Evolutionary conservation across 2,888 invertebrate genomes (phyloP).

Genomic region (Oscheius sp.): DNA sequence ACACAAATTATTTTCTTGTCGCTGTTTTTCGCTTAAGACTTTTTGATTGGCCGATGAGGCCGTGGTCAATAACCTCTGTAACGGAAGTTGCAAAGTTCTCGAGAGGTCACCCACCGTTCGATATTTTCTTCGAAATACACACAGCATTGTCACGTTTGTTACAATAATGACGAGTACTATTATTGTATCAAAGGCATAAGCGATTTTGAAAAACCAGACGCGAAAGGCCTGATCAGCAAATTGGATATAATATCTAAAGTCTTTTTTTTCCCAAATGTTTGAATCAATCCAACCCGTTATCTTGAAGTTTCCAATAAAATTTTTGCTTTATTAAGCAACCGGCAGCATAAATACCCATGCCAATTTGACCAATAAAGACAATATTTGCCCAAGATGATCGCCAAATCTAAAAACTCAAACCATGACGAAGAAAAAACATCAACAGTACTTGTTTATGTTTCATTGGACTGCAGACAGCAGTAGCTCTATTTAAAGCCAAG

Average conservation of each 20-base stretch:
- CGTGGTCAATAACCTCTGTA: slow-evolving; percentile 21
- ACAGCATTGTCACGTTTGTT: slow-evolving; percentile 43
- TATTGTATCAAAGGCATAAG: slow-evolving; percentile 41
- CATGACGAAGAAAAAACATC: neutral
- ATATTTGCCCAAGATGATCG: slow-evolving; percentile 34
- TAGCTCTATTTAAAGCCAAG: slow-evolving; percentile 44
- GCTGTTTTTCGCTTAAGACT: slow-evolving; percentile 45
- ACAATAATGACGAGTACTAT: slow-evolving; percentile 40
- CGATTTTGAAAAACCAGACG: slow-evolving; percentile 37
- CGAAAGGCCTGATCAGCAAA: slow-evolving; percentile 40
- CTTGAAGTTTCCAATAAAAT: slow-evolving; percentile 46
- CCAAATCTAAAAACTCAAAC: slow-evolving; percentile 40
- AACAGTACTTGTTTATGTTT: slow-evolving; percentile 42
- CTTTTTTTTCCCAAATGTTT: neutral
- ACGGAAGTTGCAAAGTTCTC: too few species aligned
- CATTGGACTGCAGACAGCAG: slow-evolving; percentile 48
- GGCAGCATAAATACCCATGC: slow-evolving; percentile 36
- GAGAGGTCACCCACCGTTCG: slow-evolving; percentile 2
- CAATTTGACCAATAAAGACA: slow-evolving; percentile 39
- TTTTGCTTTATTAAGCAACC: slow-evolving; percentile 33
- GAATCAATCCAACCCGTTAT: slow-evolving; percentile 31
- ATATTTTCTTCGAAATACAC: slow-evolving; percentile 40
- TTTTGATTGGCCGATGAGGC: slow-evolving; percentile 37
- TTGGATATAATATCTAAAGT: slow-evolving; percentile 43
- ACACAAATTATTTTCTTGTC: slow-evolving; percentile 46